A percentile compares a stretch with the other conserved stretches of the same genome.
These are phyloP conservation scores for Druon quercuslanigerum DNA, from an alignment of 1,140 invertebrate species.

Conservation along the genomic window DNA sequence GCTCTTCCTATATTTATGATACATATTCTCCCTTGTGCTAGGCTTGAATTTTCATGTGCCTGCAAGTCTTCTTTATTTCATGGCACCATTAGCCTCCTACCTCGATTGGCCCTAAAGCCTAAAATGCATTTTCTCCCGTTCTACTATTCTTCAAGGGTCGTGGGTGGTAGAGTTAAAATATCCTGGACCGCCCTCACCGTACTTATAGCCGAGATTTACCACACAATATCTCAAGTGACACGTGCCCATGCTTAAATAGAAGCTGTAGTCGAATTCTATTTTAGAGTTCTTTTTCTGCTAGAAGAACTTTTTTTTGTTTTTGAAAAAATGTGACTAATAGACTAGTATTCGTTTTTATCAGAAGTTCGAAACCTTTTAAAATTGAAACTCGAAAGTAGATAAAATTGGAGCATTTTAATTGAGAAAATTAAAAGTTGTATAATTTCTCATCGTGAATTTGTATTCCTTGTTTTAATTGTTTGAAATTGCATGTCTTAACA, in stretches of 20 bases:
- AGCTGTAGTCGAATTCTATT: neutral
- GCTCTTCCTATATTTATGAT: slow-evolving; percentile 20
- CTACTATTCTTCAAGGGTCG: neutral
- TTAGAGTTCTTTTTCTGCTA: neutral
- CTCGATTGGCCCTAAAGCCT: neutral
- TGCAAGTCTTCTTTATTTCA: slow-evolving; percentile 5
- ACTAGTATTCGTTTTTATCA: neutral
- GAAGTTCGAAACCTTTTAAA: neutral
- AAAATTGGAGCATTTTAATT: too few species aligned
- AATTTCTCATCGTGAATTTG: too few species aligned
- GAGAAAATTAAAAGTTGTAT: too few species aligned
- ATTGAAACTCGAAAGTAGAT: too few species aligned
- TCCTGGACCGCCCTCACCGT: slow-evolving; percentile 11
- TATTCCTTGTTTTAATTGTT: too few species aligned
- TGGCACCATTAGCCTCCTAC: slow-evolving; percentile 3
- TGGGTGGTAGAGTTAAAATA: slow-evolving; percentile 26
- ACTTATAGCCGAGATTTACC: slow-evolving; percentile 14
- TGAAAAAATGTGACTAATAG: too few species aligned
- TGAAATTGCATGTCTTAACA: too few species aligned
- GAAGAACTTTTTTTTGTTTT: neutral
- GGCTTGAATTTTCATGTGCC: neutral
- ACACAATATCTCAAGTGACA: slow-evolving; percentile 26
- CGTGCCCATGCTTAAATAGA: neutral
- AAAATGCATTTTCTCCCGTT: slow-evolving; percentile 2
- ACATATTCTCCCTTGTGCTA: slow-evolving; percentile 11